A percentile compares a stretch with the other conserved stretches of the same genome.
Conservation (phyloP, 2,797 vertebrate species). For the Oreochromis grahami region DNA sequence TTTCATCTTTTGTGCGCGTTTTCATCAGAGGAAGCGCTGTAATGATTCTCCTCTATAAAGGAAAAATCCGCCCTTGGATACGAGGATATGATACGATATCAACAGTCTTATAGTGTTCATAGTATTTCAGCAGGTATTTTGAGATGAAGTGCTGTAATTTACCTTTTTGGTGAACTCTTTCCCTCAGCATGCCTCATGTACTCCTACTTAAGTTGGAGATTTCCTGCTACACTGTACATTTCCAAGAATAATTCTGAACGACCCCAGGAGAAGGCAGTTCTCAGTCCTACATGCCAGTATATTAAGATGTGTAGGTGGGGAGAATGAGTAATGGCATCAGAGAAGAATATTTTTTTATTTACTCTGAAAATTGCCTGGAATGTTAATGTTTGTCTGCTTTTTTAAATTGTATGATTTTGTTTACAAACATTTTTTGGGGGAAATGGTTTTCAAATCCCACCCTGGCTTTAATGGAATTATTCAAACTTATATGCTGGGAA, state of each 20-base stretch:
- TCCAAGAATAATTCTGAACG: conserved; percentile 35
- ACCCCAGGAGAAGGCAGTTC: neutral
- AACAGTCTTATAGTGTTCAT: neutral
- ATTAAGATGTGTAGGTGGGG: conserved; percentile 34
- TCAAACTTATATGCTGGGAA: neutral
- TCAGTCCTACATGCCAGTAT: neutral
- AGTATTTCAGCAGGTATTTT: conserved; percentile 22
- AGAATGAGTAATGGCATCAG: conserved; percentile 1
- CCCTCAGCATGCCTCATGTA: neutral
- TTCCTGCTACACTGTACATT: conserved; percentile 7
- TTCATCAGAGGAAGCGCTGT: conserved; percentile 51
- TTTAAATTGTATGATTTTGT: neutral
- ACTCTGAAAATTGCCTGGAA: neutral
- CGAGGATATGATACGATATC: conserved; percentile 19
- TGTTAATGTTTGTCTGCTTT: neutral
- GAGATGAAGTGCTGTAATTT: conserved; percentile 12
- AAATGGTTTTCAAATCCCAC: neutral
- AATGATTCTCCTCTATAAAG: conserved; percentile 13
- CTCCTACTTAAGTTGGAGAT: conserved; percentile 4
- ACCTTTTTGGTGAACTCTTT: neutral
- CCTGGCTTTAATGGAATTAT: neutral
- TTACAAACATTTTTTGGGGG: neutral
- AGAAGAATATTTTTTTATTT: neutral
- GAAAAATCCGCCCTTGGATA: neutral
- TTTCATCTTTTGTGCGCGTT: conserved; percentile 49